These are phyloP conservation scores for Chloroclystis v-ata DNA, from an alignment of 2,888 invertebrate species.

Conservation along the genomic window DNA sequence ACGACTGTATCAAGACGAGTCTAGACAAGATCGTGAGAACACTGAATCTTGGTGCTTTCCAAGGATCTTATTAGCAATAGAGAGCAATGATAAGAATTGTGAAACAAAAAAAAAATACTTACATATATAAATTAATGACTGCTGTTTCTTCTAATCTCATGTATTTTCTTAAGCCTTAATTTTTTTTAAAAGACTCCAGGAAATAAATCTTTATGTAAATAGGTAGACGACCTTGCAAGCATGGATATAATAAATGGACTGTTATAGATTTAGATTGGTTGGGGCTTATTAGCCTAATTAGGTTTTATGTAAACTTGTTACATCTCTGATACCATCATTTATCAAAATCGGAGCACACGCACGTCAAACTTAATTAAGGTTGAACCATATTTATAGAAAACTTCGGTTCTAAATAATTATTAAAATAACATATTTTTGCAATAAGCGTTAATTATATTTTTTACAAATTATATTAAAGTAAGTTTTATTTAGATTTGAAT, in stretches of 20 bases:
- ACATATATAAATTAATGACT: too few species aligned
- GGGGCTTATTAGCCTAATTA: background rate
- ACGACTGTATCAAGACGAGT: conserved; percentile 5
- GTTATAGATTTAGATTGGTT: background rate
- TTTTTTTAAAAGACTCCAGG: too few species aligned
- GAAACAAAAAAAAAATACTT: background rate
- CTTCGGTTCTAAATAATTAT: background rate
- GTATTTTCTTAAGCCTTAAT: too few species aligned
- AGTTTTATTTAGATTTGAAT: too few species aligned
- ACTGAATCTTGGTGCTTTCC: background rate
- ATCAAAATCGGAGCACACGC: conserved; percentile 9
- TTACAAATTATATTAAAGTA: too few species aligned
- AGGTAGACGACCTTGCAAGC: too few species aligned
- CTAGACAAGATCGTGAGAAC: conserved; percentile 21
- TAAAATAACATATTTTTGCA: too few species aligned
- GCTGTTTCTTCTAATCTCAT: too few species aligned
- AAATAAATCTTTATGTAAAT: too few species aligned
- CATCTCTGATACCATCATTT: conserved; percentile 3
- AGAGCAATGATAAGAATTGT: background rate
- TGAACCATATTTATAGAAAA: background rate
- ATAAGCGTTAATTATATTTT: background rate
- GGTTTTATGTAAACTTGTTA: conserved; percentile 1
- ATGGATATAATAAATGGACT: too few species aligned
- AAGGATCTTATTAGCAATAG: background rate
- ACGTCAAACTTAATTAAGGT: conserved; percentile 1